Evolutionary conservation across 2,888 invertebrate genomes (phyloP).

Genomic region (Dasypolia templi): DNA sequence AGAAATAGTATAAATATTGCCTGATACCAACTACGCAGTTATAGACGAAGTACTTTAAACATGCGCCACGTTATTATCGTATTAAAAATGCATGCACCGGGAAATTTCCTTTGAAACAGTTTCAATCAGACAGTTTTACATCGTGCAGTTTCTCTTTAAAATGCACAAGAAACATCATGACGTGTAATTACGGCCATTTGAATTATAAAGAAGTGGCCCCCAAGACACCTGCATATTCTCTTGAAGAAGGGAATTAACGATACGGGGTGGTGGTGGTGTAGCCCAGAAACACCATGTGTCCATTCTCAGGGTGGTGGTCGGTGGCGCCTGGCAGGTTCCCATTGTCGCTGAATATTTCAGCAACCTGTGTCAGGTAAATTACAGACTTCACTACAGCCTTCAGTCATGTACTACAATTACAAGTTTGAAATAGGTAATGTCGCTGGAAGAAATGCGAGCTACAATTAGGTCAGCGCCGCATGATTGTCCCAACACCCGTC

Average conservation of each 20-base stretch:
- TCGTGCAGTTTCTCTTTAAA: constrained; percentile 49
- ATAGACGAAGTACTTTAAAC: constrained; percentile 15
- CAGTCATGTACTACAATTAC: constrained; percentile 78
- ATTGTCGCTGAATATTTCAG: constrained; percentile 86
- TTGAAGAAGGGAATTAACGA: constrained; percentile 62
- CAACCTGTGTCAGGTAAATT: constrained; percentile 82
- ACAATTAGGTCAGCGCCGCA: constrained; percentile 82
- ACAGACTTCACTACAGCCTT: constrained; percentile 79
- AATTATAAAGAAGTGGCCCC: constrained; percentile 63
- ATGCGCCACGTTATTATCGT: constrained; percentile 24
- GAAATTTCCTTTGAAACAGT: constrained; percentile 35
- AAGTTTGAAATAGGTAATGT: constrained; percentile 78
- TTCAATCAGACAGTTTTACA: constrained; percentile 41
- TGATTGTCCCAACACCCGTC: constrained; percentile 77
- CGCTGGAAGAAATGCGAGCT: constrained; percentile 72
- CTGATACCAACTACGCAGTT: background rate
- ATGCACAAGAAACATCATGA: constrained; percentile 42
- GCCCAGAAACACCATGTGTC: constrained; percentile 67
- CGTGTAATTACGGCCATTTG: constrained; percentile 52
- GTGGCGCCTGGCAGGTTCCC: constrained; percentile 78
- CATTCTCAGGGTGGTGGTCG: constrained; percentile 64
- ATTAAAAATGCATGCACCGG: constrained; percentile 29
- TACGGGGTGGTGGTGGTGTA: constrained; percentile 68
- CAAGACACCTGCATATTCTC: constrained; percentile 79
- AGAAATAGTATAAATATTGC: background rate